Percentiles rank a stretch among this genome's conserved stretches.
These are phyloP conservation scores for Nemapogon koenigi DNA, from an alignment of 2,888 invertebrate species.

Conservation along the genomic window DNA sequence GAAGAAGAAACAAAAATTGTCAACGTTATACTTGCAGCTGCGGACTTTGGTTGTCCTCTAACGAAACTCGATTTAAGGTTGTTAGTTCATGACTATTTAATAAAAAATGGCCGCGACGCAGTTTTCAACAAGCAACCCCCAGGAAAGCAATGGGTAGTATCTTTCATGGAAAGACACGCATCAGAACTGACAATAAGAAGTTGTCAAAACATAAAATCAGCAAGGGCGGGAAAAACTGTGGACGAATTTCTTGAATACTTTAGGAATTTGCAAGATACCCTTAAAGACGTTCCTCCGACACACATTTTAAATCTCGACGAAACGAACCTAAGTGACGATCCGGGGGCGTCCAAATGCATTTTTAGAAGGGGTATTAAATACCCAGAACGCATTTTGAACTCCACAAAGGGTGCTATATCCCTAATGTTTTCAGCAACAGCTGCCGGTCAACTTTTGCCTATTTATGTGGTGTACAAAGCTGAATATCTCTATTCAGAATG, in stretches of 20 bases:
- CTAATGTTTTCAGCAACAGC: conserved; percentile 9
- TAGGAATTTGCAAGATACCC: conserved; percentile 13
- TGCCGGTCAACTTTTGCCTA: conserved; percentile 15
- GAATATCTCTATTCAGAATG: conserved; percentile 17
- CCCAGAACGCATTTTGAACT: conserved; percentile 10
- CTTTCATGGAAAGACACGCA: too few relatives aligned
- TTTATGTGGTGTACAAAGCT: conserved; percentile 18
- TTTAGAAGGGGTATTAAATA: conserved; percentile 11
- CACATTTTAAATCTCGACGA: background rate
- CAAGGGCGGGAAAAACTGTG: background rate
- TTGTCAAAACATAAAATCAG: background rate
- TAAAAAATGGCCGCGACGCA: too few relatives aligned
- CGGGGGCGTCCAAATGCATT: conserved; percentile 9
- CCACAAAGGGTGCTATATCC: conserved; percentile 5
- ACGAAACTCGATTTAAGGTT: too few relatives aligned
- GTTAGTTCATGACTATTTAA: too few relatives aligned
- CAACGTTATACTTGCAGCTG: too few relatives aligned
- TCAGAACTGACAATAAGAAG: background rate
- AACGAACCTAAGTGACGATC: conserved; percentile 1
- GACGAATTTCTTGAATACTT: conserved; percentile 13
- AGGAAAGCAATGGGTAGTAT: too few relatives aligned
- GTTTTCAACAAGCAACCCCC: too few relatives aligned
- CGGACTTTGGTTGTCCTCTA: too few relatives aligned
- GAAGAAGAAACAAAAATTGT: too few relatives aligned
- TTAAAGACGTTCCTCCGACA: conserved; percentile 11